phyloP scores from a whole-genome alignment of 2,797 vertebrate genomes.

The Helarctos malayanus region DNA sequence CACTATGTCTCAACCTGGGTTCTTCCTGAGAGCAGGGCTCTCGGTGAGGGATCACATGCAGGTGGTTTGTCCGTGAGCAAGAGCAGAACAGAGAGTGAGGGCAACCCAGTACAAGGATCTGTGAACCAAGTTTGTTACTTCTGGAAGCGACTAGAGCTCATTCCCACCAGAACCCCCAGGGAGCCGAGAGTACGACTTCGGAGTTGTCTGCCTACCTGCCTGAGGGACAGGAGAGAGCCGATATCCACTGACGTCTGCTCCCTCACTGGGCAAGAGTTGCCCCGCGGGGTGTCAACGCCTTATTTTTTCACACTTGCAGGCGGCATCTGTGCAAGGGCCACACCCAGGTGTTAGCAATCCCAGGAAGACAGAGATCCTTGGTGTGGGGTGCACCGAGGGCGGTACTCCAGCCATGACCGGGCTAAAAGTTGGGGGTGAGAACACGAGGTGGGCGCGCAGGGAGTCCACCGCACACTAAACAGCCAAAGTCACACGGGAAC shows the following conservation, averaged over 20 bases:
- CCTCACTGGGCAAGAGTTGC: not conserved
- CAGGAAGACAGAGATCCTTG: not conserved
- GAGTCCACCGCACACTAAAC: fast-evolving
- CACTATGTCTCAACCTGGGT: not conserved
- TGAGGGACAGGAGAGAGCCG: not conserved
- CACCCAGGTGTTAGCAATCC: not conserved
- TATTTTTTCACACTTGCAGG: not conserved
- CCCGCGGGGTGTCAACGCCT: not conserved
- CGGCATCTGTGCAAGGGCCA: not conserved
- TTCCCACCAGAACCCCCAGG: not conserved
- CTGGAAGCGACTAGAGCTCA: fast-evolving
- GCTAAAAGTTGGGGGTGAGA: not conserved
- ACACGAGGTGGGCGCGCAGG: fast-evolving
- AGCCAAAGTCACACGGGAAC: not conserved
- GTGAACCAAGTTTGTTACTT: not conserved
- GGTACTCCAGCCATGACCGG: not conserved
- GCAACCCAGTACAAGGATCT: not conserved
- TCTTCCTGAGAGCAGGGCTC: not conserved
- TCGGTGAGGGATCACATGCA: not conserved
- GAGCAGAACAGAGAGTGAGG: not conserved
- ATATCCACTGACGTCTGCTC: not conserved
- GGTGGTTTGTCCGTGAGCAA: not conserved
- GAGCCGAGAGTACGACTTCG: not conserved
- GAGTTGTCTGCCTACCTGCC: not conserved
- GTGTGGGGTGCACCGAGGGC: not conserved